Conservation (phyloP, 2,113 vertebrate genomes). For the Willisornis vidua region DNA sequence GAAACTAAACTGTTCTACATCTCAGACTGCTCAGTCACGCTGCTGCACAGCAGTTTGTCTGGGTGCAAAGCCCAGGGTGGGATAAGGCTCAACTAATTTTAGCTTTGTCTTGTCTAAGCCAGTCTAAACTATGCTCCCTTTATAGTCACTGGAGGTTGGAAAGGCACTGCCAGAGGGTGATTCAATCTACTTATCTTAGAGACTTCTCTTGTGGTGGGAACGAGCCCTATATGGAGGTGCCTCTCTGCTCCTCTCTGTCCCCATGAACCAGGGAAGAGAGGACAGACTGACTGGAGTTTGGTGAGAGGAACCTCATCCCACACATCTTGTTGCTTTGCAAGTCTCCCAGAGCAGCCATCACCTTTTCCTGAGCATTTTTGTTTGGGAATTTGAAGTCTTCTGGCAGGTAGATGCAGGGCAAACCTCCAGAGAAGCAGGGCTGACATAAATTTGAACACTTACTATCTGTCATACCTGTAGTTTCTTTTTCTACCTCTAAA, state of each 20-base stretch:
- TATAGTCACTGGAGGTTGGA: not conserved
- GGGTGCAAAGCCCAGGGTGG: not conserved
- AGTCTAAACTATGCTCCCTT: slow-evolving; percentile 26
- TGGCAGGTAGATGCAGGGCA: not conserved
- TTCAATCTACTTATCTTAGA: slow-evolving; percentile 35
- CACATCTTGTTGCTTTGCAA: not conserved
- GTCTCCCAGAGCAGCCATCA: not conserved
- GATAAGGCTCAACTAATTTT: slow-evolving; percentile 39
- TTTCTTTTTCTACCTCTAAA: not conserved
- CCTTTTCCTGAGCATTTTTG: not conserved
- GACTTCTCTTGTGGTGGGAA: not conserved
- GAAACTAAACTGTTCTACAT: not conserved
- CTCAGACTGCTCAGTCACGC: not conserved
- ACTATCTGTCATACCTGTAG: not conserved
- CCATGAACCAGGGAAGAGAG: not conserved
- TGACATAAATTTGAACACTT: not conserved
- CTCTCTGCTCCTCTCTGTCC: not conserved
- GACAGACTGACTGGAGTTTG: not conserved
- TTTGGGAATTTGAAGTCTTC: not conserved
- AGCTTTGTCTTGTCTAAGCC: slow-evolving; percentile 26
- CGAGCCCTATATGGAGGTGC: not conserved
- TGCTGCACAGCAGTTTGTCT: not conserved
- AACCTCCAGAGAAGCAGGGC: not conserved
- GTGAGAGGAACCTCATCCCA: not conserved
- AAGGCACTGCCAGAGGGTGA: slow-evolving; percentile 25